Evolutionary conservation across 2,888 invertebrate genomes (phyloP), one percentile per base, ranked within the genome.

Genomic region (Drosophila demipolita): DNA sequence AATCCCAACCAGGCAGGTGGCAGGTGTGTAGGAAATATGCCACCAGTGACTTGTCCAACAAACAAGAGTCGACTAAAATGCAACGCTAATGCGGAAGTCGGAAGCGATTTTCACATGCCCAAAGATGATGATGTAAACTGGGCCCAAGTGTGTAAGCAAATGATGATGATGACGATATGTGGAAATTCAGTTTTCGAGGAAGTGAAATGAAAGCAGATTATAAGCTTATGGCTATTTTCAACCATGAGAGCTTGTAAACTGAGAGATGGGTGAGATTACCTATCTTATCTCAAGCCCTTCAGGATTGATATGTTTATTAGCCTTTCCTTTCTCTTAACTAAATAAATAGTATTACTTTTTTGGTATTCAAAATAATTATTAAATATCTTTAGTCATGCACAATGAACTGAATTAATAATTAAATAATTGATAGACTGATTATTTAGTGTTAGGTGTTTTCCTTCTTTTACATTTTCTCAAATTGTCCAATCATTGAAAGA

Each of bases 121-220:
- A 73, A 78, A 82, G 83, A 86, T 83, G 74, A 76, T 82, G 81
- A 75, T 83, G 83, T 66, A 81, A 79, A 75, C 70, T 67, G 78
- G 63, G 74, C 58, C 64, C 58, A 9, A 42, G 57, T 66, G 71
- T 64, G 48, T 61, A 50, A 23, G 57, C 50, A 72, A 73, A 73
- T 76, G 62, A 75, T 63, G 58, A 69, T 65, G 67, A 50, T 57
- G 58, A 29, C 57, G 48, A 29, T 38, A 42, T 53, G 66, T 67
- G 58, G 36, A 72, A 75, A 64, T 40, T 67, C 40, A 57, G 50
- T 61, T 67, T 67, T 61, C 59, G 66, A 55, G 55, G 50, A 70
- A 68, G 57, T 68, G 57, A 42, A 61, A 62, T 32, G 33, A 40
- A 59, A 33, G 45, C 53, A 64, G 63, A 72, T 72, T 63, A 61